Evolutionary conservation across 37 sponge, comb jelly and placozoan species (phyloP).

Genomic region (Tethya wilhelma): DNA sequence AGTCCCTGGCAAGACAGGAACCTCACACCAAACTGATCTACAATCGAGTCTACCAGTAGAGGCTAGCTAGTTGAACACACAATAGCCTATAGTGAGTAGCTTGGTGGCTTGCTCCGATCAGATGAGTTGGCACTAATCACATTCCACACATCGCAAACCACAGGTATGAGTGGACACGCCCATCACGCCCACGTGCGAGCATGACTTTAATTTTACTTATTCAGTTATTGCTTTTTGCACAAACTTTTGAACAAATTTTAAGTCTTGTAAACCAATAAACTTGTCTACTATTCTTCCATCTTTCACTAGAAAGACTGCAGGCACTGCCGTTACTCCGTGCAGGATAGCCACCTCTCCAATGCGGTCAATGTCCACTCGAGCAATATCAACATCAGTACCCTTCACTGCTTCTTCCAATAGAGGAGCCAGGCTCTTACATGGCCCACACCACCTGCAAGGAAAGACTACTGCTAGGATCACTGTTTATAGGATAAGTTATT

Average conservation of each 20-base stretch:
- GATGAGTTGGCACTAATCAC: too few species aligned
- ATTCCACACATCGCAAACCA: too few species aligned
- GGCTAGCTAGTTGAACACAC: too few species aligned
- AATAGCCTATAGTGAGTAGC: too few species aligned
- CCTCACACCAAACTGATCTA: too few species aligned
- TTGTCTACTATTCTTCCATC: conserved; percentile 15
- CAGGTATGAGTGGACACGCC: too few species aligned
- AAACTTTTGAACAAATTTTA: conserved; percentile 32
- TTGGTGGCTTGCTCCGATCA: too few species aligned
- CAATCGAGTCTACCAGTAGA: too few species aligned
- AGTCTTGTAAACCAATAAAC: conserved; percentile 34
- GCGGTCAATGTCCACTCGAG: conserved; percentile 58
- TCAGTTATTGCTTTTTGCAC: too few species aligned
- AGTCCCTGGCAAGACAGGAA: too few species aligned
- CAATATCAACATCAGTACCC: conserved; percentile 28
- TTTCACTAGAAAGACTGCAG: conserved; percentile 33
- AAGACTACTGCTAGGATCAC: not conserved
- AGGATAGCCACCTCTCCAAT: conserved; percentile 39
- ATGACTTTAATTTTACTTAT: too few species aligned
- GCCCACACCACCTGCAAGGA: conserved; percentile 49
- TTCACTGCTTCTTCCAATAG: conserved; percentile 22
- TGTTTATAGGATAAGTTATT: not conserved
- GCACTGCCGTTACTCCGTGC: conserved; percentile 48
- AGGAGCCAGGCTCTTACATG: conserved; percentile 44
- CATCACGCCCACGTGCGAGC: too few species aligned